Conservation (phyloP, 1,140 invertebrate genomes). For the Neocloeon triangulifer region DNA sequence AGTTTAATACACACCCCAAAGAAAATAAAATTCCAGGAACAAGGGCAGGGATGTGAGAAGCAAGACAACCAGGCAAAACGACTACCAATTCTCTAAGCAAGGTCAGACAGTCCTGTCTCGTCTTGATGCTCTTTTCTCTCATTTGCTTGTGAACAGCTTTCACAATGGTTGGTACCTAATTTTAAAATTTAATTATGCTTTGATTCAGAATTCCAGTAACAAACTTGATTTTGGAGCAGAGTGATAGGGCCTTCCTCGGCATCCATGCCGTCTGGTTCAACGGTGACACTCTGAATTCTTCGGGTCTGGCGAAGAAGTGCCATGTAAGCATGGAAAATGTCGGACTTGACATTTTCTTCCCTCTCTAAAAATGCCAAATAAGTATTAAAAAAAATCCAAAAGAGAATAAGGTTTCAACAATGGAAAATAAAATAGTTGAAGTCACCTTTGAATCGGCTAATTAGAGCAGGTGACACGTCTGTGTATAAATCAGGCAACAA, state of each 20-base stretch:
- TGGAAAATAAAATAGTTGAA: no score
- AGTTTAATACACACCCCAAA: constrained; percentile 29
- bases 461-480: constrained; percentile 69
- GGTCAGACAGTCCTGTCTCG: constrained; percentile 76
- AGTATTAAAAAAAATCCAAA: background rate
- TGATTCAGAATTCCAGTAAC: no score
- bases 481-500: constrained; percentile 76
- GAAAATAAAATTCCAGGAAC: constrained; percentile 83
- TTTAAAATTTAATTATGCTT: no score
- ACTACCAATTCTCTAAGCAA: constrained; percentile 75
- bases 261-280: constrained; percentile 58
- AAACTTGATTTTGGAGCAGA: constrained; percentile 25
- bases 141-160: constrained; percentile 75
- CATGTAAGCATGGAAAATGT: constrained; percentile 92
- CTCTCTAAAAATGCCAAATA: constrained; percentile 39
- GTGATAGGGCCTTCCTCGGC: constrained; percentile 47
- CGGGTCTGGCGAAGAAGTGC: constrained; percentile 76
- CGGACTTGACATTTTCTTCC: constrained; percentile 96
- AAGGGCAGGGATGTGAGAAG: constrained; percentile 59
- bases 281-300: constrained; percentile 32
- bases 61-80: constrained; percentile 70
- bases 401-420: constrained; percentile 1
- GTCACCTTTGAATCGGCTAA: constrained; percentile 81
- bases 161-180: constrained; percentile 47
- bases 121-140: constrained; percentile 84